Base-by-base conservation (phyloP, 2,888 invertebrate species). In the Melanostoma scalare region DNA sequence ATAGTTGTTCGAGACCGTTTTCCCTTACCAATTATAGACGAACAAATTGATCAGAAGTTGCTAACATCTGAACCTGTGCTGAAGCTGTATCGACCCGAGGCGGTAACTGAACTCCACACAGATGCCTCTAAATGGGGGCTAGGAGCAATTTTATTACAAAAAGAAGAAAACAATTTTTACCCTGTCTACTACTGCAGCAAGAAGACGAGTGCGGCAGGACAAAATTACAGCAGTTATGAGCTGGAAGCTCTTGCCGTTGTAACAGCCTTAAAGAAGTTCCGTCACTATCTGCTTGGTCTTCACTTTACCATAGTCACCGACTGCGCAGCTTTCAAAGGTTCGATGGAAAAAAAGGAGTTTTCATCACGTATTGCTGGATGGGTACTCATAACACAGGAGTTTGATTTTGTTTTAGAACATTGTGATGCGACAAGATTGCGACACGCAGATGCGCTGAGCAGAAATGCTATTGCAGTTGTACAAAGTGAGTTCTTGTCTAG, bases 341-440 rank as follows among this genome's bases (percentile, higher is more conserved):
- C 86, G 0, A 56, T 86, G 35, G 63, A 89, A 87, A 67, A 80
- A 78, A 55, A 88, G 88, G 90, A 60, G 87, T 87, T 71, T 56
- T 68, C 40, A 44, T 87, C 50, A 69, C 86, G 71, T 72, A 73
- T 68, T 78, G 87, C 52, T 48, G 58, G 85, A 36, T 88, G 63
- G 89, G 89, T 85, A 87, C 75, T 78, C 84, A 87, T 82, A 3
- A 63, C 81, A 5, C 58, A 85, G 42, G 79, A 85, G 31, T 84
- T 67, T 44, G 48, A 81, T 2, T 86, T 84, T 36, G 33, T 9
- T 3, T 33, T 85, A 6, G 68, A 79, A 52, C 84, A 85, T 61
- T 48, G 85, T 6, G 10, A 50, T 9, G 77, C 78, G 2, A 86
- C 82, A 48, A 42, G 6, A 30, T 76, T 80, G 75, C 4, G 35